phyloP scores from a whole-genome alignment of 2,888 invertebrate species.

The Germaria angustata region DNA sequence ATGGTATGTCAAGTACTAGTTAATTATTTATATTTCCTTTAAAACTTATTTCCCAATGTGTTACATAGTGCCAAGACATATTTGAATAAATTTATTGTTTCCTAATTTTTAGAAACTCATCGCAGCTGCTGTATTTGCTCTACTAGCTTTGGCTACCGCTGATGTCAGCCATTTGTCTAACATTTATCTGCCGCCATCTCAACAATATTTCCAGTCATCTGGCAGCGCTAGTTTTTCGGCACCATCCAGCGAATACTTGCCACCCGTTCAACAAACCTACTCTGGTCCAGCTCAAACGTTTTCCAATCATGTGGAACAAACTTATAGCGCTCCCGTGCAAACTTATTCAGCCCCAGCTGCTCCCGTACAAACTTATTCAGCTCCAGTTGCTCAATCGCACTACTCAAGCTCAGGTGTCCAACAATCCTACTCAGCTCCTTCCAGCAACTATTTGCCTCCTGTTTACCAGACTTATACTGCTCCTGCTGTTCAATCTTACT shows the following conservation, averaged over 20 bases:
- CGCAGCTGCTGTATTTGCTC: slow-evolving; percentile 72
- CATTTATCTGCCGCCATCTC: slow-evolving; percentile 73
- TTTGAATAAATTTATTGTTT: not conserved
- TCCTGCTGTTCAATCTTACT: slow-evolving; percentile 65
- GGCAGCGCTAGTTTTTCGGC: slow-evolving; percentile 47
- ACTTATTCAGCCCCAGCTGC: slow-evolving; percentile 39
- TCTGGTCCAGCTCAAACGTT: slow-evolving; percentile 4
- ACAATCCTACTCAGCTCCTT: slow-evolving; percentile 64
- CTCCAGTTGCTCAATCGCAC: slow-evolving; percentile 23
- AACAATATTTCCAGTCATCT: slow-evolving; percentile 67
- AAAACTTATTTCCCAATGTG: not conserved
- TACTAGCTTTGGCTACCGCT: slow-evolving; percentile 75
- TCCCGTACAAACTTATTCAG: slow-evolving; percentile 42
- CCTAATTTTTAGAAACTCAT: slow-evolving; percentile 75
- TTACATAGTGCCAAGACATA: not conserved
- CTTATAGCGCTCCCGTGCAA: slow-evolving; percentile 65
- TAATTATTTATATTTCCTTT: not conserved
- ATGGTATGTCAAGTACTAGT: slow-evolving; percentile 73
- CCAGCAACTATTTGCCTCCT: slow-evolving; percentile 61
- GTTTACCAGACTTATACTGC: slow-evolving; percentile 67
- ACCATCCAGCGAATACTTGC: slow-evolving; percentile 74
- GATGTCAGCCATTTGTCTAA: slow-evolving; percentile 77
- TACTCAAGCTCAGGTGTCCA: slow-evolving; percentile 59
- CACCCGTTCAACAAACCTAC: slow-evolving; percentile 66
- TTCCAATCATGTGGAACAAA: slow-evolving; percentile 54